A percentile compares a stretch with the other conserved stretches of the same genome.
Evolutionary conservation across 2,888 invertebrate genomes (phyloP).

Genomic region (Caenorhabditis sinica): DNA sequence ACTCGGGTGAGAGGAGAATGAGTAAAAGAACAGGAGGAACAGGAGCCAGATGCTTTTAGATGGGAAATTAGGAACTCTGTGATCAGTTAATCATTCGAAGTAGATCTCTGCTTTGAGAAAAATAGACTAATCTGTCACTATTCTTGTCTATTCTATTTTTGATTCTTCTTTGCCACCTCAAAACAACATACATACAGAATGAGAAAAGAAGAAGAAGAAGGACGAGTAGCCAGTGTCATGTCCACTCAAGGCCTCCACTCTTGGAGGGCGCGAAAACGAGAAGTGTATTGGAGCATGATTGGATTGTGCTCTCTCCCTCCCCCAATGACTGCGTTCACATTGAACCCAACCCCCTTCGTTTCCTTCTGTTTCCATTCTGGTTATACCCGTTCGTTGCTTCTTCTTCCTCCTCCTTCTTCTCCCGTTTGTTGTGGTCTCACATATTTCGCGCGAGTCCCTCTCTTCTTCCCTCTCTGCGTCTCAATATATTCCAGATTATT

Average conservation of each 20-base stretch:
- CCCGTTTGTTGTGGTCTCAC: conserved; percentile 32
- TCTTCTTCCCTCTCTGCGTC: conserved; percentile 30
- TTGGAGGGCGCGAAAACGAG: conserved; percentile 55
- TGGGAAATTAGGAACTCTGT: not conserved
- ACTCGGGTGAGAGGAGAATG: conserved; percentile 2
- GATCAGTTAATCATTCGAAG: not conserved
- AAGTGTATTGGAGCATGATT: conserved; percentile 64
- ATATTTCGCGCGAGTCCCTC: conserved; percentile 34
- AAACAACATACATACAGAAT: conserved; percentile 38
- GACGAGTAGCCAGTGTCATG: conserved; percentile 47
- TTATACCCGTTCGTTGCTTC: conserved; percentile 32
- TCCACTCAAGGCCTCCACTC: conserved; percentile 41
- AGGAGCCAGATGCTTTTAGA: conserved; percentile 9
- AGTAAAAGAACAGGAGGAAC: not conserved
- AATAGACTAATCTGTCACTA: not conserved
- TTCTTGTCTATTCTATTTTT: conserved; percentile 19
- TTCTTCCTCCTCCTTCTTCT: conserved; percentile 9
- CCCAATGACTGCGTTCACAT: conserved; percentile 43
- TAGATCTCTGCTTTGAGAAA: not conserved
- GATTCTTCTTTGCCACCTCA: conserved; percentile 2
- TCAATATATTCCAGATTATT: conserved; percentile 60
- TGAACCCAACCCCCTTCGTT: conserved; percentile 11
- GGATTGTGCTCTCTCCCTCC: conserved; percentile 49
- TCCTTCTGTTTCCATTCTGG: conserved; percentile 25
- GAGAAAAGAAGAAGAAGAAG: conserved; percentile 14